phyloP scores from a whole-genome alignment of 2,888 invertebrate genomes.

The Thera obeliscata region DNA sequence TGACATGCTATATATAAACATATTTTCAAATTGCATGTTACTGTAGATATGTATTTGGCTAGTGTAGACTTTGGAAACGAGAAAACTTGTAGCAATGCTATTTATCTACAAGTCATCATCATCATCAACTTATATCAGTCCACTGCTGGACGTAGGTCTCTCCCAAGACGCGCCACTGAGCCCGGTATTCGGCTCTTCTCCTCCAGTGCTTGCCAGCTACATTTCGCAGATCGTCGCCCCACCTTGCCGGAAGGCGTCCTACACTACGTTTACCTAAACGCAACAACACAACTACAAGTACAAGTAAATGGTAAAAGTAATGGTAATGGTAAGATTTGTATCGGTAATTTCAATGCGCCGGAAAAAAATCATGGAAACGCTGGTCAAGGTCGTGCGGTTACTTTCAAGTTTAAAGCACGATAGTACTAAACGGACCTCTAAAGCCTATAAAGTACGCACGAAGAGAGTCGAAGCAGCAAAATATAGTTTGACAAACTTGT shows the following conservation, averaged over 20 bases:
- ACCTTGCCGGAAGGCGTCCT: too few species aligned
- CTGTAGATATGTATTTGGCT: background rate
- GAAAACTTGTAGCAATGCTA: too few species aligned
- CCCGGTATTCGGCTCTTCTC: too few species aligned
- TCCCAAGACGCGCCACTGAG: too few species aligned
- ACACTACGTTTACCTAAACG: too few species aligned
- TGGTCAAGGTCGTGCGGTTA: slow-evolving; percentile 68
- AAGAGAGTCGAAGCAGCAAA: background rate
- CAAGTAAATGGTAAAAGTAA: too few species aligned
- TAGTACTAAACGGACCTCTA: background rate
- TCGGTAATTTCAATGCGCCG: slow-evolving; percentile 45
- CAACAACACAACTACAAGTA: background rate
- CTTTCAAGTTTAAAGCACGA: slow-evolving; percentile 58
- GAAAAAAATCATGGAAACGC: slow-evolving; percentile 59
- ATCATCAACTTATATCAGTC: too few species aligned
- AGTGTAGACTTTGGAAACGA: too few species aligned
- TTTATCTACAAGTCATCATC: too few species aligned
- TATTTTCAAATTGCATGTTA: background rate
- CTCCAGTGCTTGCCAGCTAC: too few species aligned
- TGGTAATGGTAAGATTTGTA: slow-evolving; percentile 47
- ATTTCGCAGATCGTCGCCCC: too few species aligned
- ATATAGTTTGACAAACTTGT: background rate
- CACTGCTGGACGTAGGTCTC: too few species aligned
- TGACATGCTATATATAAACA: background rate
- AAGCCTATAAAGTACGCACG: background rate